Evolutionary conservation across 2,888 invertebrate species (phyloP).

Genomic region (Cephus pygmeus): DNA sequence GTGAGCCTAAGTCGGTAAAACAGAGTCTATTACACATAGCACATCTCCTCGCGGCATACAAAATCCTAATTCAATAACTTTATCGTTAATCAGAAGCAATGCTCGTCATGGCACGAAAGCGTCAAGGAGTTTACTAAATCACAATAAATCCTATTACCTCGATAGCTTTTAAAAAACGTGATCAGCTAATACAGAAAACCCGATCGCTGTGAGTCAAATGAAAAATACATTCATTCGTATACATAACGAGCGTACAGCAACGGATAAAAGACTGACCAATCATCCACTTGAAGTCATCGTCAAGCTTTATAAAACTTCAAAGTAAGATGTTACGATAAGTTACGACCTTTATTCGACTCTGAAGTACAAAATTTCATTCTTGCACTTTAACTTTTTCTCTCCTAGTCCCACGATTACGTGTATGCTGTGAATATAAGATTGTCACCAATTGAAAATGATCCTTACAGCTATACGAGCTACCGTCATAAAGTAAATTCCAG

Average conservation of each 20-base stretch:
- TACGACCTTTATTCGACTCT: not conserved
- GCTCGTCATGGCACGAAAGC: not conserved
- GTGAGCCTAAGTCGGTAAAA: not conserved
- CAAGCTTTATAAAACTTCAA: not conserved
- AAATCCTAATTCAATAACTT: not conserved
- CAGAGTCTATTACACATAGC: not conserved
- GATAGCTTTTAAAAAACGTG: not conserved
- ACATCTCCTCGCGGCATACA: not conserved
- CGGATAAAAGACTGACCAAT: not conserved
- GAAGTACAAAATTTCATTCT: not conserved
- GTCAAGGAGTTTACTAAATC: not conserved
- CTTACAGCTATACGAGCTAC: not conserved
- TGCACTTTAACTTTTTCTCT: not conserved
- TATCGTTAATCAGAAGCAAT: not conserved
- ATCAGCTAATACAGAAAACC: not conserved
- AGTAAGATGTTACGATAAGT: not conserved
- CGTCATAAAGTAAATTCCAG: not conserved
- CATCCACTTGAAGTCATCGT: not conserved
- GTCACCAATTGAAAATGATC: not conserved
- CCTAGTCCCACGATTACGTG: not conserved
- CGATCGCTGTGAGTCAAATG: not conserved
- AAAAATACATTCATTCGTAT: not conserved
- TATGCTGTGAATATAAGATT: not conserved
- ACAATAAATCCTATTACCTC: not conserved
- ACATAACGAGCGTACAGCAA: not conserved